Evolutionary conservation across 2,113 vertebrate species (phyloP), one percentile per base, ranked within the genome.

Genomic region (Ceratotherium simum): DNA sequence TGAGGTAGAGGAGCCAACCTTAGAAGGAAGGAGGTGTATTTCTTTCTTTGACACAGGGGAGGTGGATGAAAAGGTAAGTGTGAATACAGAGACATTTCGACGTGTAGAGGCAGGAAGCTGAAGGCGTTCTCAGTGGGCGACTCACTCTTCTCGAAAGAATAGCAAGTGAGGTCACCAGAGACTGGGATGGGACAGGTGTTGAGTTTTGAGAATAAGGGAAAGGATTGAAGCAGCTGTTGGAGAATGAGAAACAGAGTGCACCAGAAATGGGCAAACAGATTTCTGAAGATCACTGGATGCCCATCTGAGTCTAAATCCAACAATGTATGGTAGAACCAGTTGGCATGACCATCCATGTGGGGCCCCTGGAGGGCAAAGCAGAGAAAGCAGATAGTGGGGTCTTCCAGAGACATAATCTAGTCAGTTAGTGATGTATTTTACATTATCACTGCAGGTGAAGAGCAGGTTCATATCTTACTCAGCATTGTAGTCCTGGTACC

Each of bases 1-100:
- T 46, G 42, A 27, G 58, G 54, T 69, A 95, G 51, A 97, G 94
- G n/a, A 73, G 56, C 69, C 79, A 82, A 62, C 21, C 81, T 39
- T 83, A 90, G 67, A 89, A 0, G 1, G 89, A 95, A 75, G 36
- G 18, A 16, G 12, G 2, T 21, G 1, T 23, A 31, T 60, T 25
- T 33, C 31, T 78, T 42, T 67, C 46, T 79, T 69, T 14, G 21
- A 31, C 9, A 25, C 17, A 21, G 27, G 27, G 18, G 23, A 90
- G 18, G 21, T 36, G 17, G 25, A 70, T 29, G 16, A 58, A 56
- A 54, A 51, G 1, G 18, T 25, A 25, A 82, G 13, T 46, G 23
- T 46, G 70, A 51, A n/a, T 39, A 7, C 9, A 17, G 14, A 90
- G 58, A 36, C 60, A 36, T 81, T 80, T 21, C 72, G 42, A 62